Conservation (phyloP, 2,113 vertebrate genomes). For the Serinus canaria region DNA sequence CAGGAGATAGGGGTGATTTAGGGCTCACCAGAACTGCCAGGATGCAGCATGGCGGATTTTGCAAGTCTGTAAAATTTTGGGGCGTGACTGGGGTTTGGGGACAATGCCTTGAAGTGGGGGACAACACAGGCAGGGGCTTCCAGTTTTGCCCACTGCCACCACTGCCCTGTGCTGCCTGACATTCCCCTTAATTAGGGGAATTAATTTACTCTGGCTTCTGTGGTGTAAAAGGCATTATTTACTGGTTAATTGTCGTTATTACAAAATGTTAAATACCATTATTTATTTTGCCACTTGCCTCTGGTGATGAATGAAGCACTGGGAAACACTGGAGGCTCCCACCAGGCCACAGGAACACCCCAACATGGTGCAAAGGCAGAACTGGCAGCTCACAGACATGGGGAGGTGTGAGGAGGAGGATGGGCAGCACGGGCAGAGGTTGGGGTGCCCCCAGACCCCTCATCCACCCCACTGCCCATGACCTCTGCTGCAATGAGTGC, state of each 20-base stretch:
- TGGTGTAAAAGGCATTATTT: constrained; percentile 75
- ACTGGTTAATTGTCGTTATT: constrained; percentile 76
- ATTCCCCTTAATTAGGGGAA: constrained; percentile 72
- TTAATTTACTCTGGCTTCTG: constrained; percentile 73
- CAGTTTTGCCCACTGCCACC: rapidly evolving
- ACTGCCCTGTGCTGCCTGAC: constrained; percentile 35
- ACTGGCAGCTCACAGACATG: rapidly evolving
- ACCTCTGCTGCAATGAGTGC: background rate
- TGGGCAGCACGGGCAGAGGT: background rate
- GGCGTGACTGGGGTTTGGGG: background rate
- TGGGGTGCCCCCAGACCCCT: rapidly evolving
- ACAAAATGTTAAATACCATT: constrained; percentile 75
- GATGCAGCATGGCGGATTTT: rapidly evolving
- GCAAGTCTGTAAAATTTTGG: background rate
- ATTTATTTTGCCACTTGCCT: constrained; percentile 69
- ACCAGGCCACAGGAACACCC: background rate
- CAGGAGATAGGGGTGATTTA: constrained; percentile 1
- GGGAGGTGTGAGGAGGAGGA: background rate
- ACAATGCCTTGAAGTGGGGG: rapidly evolving
- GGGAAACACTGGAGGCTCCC: background rate
- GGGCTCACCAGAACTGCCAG: background rate
- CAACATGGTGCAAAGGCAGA: rapidly evolving
- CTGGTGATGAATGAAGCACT: constrained; percentile 40
- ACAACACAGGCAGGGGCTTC: background rate
- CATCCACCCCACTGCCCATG: rapidly evolving